Evolutionary conservation across 1,140 invertebrate genomes (phyloP).

Genomic region (Pogonomyrmex barbatus): DNA sequence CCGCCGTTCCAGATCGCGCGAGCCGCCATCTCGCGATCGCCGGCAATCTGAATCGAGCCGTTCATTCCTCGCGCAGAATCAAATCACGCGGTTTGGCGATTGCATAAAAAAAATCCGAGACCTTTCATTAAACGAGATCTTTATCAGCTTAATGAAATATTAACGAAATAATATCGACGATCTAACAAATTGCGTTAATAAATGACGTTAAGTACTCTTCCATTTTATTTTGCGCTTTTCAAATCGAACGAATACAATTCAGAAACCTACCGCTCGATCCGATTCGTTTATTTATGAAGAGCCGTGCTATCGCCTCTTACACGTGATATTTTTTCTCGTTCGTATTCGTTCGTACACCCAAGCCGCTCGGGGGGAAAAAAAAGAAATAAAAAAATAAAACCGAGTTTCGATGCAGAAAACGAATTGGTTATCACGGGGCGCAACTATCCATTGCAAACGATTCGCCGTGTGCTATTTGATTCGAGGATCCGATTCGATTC

Average conservation of each 20-base stretch:
- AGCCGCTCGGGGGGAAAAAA: neutral
- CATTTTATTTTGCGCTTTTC: neutral
- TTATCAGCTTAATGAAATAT: neutral
- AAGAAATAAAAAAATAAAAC: neutral
- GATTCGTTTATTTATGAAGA: constrained; percentile 4
- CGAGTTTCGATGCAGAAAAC: constrained; percentile 25
- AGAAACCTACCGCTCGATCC: neutral
- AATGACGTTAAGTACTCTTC: neutral
- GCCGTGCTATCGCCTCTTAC: neutral
- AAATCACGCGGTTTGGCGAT: constrained; percentile 9
- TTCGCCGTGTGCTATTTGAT: constrained; percentile 23
- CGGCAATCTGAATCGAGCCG: constrained; percentile 23
- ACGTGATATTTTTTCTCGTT: neutral
- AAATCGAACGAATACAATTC: neutral
- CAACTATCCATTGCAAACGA: constrained; percentile 1
- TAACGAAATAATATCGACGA: neutral
- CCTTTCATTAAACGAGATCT: neutral
- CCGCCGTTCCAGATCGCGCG: neutral
- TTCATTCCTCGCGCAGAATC: neutral
- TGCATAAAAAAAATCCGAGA: neutral
- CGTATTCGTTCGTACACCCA: neutral
- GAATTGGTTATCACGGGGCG: constrained; percentile 9
- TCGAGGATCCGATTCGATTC: constrained; percentile 47
- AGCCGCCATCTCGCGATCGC: constrained; percentile 17
- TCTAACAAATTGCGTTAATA: too few relatives aligned